These are phyloP conservation scores for Melanotaenia boesemani DNA, from an alignment of 2,797 vertebrate species.

Conservation along the genomic window DNA sequence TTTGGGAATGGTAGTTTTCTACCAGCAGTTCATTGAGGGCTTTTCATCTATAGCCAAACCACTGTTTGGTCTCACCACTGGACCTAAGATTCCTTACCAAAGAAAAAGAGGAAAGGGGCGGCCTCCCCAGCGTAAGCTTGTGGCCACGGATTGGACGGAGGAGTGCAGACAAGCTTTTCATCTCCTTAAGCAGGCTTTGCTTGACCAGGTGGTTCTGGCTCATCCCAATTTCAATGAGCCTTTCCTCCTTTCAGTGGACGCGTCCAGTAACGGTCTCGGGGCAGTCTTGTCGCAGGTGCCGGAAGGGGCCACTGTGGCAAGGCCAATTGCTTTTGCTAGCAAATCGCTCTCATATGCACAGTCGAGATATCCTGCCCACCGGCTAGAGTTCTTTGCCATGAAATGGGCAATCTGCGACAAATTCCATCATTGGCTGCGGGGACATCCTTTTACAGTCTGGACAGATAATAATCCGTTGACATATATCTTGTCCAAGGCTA, in stretches of 20 bases:
- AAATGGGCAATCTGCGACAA: too few species aligned
- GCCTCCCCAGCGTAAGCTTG: neutral
- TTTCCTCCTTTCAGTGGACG: neutral
- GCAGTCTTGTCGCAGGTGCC: slow-evolving; percentile 6
- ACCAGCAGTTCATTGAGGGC: neutral
- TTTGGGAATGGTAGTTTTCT: neutral
- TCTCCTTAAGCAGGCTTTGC: neutral
- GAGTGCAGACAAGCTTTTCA: neutral
- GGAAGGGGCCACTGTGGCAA: neutral
- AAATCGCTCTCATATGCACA: neutral
- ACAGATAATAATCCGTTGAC: too few species aligned
- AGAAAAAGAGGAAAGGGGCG: too few species aligned
- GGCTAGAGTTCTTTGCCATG: neutral
- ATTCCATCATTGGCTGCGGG: too few species aligned
- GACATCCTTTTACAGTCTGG: too few species aligned
- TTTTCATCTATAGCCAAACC: neutral
- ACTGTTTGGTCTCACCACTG: neutral
- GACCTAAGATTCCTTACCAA: neutral
- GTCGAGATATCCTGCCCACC: neutral
- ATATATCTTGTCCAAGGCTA: too few species aligned
- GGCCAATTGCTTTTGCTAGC: neutral
- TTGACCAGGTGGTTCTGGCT: neutral
- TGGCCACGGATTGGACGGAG: neutral
- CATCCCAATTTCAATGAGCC: neutral
- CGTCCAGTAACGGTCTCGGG: neutral